Evolutionary conservation across 2,113 vertebrate genomes (phyloP).

Genomic region (Chionis minor): DNA sequence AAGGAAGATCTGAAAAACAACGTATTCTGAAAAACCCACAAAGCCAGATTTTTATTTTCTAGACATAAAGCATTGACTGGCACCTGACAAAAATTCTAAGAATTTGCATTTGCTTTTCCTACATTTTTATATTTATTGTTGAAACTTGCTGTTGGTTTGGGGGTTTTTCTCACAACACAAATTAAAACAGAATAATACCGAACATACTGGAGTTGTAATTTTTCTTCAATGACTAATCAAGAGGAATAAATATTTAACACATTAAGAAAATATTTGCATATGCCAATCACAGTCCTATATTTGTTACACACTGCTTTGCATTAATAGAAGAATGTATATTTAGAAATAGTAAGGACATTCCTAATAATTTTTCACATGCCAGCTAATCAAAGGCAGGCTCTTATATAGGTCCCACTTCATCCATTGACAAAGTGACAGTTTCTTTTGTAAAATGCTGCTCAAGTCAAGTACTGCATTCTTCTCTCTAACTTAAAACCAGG

Average conservation of each 20-base stretch:
- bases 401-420: not conserved
- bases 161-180: not conserved
- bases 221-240: not conserved
- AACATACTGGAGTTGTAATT: not conserved
- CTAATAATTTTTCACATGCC: not conserved
- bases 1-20: not conserved
- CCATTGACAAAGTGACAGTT: not conserved
- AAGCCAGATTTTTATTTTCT: not conserved
- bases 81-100: not conserved
- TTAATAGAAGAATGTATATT: not conserved
- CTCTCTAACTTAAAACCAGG: not conserved
- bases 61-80: not conserved
- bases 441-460: not conserved
- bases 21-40: not conserved
- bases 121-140: not conserved
- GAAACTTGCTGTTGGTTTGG: not conserved
- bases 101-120: not conserved
- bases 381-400: not conserved
- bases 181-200: not conserved
- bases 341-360: not conserved
- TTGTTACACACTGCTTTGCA: not conserved
- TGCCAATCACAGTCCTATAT: not conserved
- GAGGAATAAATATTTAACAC: not conserved
- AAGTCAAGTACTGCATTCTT: not conserved
- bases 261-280: not conserved